Percentiles rank a stretch among this genome's conserved stretches.
Conservation (phyloP, 2,113 vertebrate genomes). For the Esox niger region DNA sequence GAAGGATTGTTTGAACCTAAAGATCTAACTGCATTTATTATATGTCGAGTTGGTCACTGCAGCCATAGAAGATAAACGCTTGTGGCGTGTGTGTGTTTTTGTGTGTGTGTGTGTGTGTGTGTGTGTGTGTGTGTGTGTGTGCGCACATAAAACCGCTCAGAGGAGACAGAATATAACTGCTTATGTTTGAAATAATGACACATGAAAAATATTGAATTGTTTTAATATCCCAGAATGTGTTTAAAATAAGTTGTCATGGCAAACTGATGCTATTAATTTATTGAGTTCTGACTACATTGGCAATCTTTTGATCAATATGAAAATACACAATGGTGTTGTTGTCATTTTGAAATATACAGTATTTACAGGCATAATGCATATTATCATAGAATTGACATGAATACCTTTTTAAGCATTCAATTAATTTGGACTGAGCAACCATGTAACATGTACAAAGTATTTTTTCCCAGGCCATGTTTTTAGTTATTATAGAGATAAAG, state of each 20-base stretch:
- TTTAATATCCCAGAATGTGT: too few relatives aligned
- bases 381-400: conserved; percentile 25
- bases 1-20: not conserved
- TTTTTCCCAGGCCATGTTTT: not conserved
- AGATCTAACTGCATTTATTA: too few relatives aligned
- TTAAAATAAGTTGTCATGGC: too few relatives aligned
- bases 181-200: too few relatives aligned
- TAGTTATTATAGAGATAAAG: not conserved
- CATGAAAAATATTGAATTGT: too few relatives aligned
- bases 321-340: conserved; percentile 13
- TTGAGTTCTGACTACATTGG: too few relatives aligned
- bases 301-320: conserved; percentile 6
- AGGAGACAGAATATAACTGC: not conserved
- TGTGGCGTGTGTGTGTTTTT: too few relatives aligned
- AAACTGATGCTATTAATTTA: not conserved
- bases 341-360: conserved; percentile 15
- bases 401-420: conserved; percentile 38
- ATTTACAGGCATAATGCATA: conserved; percentile 18
- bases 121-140: not conserved
- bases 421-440: conserved; percentile 39
- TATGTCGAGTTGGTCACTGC: too few relatives aligned
- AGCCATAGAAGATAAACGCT: too few relatives aligned
- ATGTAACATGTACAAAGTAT: not conserved
- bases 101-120: not conserved
- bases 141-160: too few relatives aligned